Conservation (phyloP, 2,797 vertebrate species). For the Pelochelys cantorii region DNA sequence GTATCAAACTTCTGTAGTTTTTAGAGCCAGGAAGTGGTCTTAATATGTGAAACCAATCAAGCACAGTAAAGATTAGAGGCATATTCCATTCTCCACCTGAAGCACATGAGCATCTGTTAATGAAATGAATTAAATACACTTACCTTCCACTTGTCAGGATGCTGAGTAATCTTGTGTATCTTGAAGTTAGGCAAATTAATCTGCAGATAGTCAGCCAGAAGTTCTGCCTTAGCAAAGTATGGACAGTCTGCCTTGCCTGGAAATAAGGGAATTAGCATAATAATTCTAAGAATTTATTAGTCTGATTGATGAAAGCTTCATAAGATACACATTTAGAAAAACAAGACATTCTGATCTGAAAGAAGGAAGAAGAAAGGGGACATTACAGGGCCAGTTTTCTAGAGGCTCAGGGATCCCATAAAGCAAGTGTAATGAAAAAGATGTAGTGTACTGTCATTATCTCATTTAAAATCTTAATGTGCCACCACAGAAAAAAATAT, state of each 20-base stretch:
- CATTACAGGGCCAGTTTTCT: accelerated
- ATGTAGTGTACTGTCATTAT: background rate
- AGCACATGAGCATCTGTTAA: background rate
- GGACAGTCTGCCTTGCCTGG: conserved; percentile 91
- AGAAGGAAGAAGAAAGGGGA: background rate
- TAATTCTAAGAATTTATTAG: background rate
- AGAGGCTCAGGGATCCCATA: background rate
- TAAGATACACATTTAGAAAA: background rate
- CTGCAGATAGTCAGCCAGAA: conserved; percentile 88
- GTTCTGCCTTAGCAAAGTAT: conserved; percentile 90
- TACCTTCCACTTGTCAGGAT: conserved; percentile 92
- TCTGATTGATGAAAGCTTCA: background rate
- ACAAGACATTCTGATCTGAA: background rate
- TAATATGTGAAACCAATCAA: background rate
- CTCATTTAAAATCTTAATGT: background rate
- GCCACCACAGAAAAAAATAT: background rate
- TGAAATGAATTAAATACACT: background rate
- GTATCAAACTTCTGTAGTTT: background rate
- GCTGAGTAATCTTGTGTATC: conserved; percentile 88
- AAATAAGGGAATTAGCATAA: background rate
- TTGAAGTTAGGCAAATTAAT: conserved; percentile 87
- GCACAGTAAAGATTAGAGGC: background rate
- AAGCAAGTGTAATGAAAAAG: background rate
- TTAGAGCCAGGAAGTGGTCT: background rate
- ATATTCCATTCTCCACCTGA: background rate